Percentiles rank a stretch among this genome's conserved stretches.
phyloP scores from a whole-genome alignment of 2,113 vertebrate genomes.

The Oenanthe melanoleuca region DNA sequence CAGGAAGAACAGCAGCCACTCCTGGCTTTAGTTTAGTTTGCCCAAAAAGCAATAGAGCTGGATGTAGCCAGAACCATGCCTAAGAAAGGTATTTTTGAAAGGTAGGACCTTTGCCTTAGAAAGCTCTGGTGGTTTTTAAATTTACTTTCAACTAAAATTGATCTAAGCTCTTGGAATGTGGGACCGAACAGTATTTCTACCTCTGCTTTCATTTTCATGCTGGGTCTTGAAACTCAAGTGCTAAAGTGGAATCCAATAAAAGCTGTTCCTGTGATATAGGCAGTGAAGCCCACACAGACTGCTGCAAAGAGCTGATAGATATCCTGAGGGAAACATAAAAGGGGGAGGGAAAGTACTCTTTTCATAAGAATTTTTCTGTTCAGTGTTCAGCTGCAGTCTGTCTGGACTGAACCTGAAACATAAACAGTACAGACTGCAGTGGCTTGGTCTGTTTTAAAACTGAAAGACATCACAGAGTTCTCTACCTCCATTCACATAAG shows the following conservation, averaged over 20 bases:
- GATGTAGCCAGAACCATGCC: not conserved
- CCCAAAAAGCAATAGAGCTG: not conserved
- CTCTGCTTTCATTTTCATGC: constrained; percentile 21
- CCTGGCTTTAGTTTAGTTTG: not conserved
- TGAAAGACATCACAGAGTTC: not conserved
- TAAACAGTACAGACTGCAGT: not conserved
- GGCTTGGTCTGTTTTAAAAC: not conserved
- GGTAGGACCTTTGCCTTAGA: not conserved
- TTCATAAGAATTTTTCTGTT: constrained; percentile 16
- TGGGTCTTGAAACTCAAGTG: constrained; percentile 7
- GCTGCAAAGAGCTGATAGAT: constrained; percentile 8
- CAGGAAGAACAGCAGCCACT: not conserved
- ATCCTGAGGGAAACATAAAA: constrained; percentile 7
- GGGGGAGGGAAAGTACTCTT: not conserved
- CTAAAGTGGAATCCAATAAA: constrained; percentile 40
- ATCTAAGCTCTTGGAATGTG: constrained; percentile 1
- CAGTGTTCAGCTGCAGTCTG: not conserved
- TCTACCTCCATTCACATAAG: not conserved
- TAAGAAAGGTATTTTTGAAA: not conserved
- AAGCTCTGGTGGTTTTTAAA: not conserved
- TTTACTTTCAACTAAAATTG: constrained; percentile 24
- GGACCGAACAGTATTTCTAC: constrained; percentile 12
- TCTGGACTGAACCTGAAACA: constrained; percentile 3
- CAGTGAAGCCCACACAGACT: constrained; percentile 1
- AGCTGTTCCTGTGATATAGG: constrained; percentile 1